Evolutionary conservation across 2,888 invertebrate species (phyloP), one percentile per base, ranked within the genome.

Genomic region (Cistogaster globosa): DNA sequence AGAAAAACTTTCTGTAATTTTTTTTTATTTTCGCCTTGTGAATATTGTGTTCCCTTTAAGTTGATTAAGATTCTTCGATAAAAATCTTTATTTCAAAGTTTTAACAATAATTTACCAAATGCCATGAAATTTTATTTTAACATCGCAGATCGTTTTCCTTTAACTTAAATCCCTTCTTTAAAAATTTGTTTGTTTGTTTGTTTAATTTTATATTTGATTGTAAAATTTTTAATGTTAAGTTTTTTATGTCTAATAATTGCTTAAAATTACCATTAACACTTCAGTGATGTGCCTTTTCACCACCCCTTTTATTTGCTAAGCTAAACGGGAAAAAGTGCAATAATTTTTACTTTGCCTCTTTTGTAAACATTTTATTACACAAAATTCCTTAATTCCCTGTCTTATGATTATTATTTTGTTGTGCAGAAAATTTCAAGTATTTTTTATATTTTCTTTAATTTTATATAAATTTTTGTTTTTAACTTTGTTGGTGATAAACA

Each of bases 301-400:
- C 45, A 48, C 45, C 45, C 45, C n/a, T 48, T 48, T 48, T 14
- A n/a, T 3, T 12, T 18, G 9, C 7, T 9, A 51, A 48, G 9
- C 7, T 9, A 51, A 48, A 36, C 20, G 22, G 22, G 18, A 51
- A 65, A 69, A 74, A 72, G 14, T 58, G 57, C 63, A 81, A 81
- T 81, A 74, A 77, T 69, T 77, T 81, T 60, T 57, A 20, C 76
- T 78, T 72, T 22, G 75, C 58, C 67, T 69, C 82, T 82, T 74
- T 85, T 85, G 78, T 85, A 67, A 82, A 72, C 85, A 75, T 82
- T 85, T 85, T 79, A 85, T 82, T 78, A 71, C 71, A 55, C 18
- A 12, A 67, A 78, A 85, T 85, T 82, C 85, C 85, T 82, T 53
- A 69, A 78, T 71, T 69, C 51, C 20, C 38, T 53, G 36, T 7